Base-by-base conservation (phyloP, 2,888 invertebrate species). In the Netelia virgata region DNA sequence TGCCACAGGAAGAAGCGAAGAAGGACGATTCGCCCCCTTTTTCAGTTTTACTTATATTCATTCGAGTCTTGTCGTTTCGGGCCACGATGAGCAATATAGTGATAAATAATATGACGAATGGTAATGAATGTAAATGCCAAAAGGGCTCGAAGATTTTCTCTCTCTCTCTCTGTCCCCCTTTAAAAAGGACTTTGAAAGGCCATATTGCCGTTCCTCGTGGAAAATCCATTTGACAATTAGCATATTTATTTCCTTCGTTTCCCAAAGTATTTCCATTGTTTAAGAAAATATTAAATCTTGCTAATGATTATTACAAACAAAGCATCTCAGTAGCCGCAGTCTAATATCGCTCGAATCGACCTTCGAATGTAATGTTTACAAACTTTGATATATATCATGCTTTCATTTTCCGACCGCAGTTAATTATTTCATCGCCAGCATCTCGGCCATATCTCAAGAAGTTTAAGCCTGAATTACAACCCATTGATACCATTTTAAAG, bases 201-300 rank as follows among this genome's bases (percentile, higher is more conserved):
- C 50, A 68, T 47, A 68, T 59, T 36, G 57, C 64, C 14, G 72
- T 57, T 63, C 10, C 5, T 63, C 18, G 16, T 16, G 50, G 6
- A 14, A 18, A 47, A 20, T 11, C 11, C n/a, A 20, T 59, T 57
- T 18, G 43, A 16, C 64, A 50, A 78, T 76, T 76, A 20, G 59
- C 66, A 47, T 72, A 69, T 76, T 82, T 61, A 72, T 82, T 57
- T 16, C 55, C 14, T 76, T 66, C 47, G 28, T 82, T 18, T 55
- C n/a, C 41, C 16, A n/a, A 57, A 74, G 66, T 57, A 23, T 43
- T 47, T 72, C 28, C 66, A 20, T 47, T 47, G 18, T 11, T 6
- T 18, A 1, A 28, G 14, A 16, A 41, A 57, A 57, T 18, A 18
- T 36, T 41, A 36, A 36, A 36, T 36, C 36, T 36, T 18, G 16